Conservation (phyloP, 2,888 invertebrate species). For the Deilephila porcellus region DNA sequence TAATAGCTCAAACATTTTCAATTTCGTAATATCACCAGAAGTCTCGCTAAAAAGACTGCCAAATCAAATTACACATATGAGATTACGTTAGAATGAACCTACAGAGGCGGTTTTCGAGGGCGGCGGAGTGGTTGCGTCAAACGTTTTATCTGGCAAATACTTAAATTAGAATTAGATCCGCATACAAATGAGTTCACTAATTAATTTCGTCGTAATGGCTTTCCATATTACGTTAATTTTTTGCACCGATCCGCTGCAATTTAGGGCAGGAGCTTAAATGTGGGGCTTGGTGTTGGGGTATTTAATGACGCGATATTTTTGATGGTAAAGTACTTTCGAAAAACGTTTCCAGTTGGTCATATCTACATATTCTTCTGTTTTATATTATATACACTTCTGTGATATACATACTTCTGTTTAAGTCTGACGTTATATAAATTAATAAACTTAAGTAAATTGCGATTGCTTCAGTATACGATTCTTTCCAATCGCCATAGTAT, state of each 20-base stretch:
- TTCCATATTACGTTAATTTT: slow-evolving; percentile 51
- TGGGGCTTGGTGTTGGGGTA: background rate
- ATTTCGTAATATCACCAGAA: slow-evolving; percentile 17
- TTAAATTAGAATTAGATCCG: slow-evolving; percentile 66
- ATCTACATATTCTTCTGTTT: too few relatives aligned
- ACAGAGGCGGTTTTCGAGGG: slow-evolving; percentile 48
- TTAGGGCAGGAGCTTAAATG: slow-evolving; percentile 31
- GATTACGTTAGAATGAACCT: slow-evolving; percentile 53
- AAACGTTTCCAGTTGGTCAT: too few relatives aligned
- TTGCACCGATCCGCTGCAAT: slow-evolving; percentile 50
- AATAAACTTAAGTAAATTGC: too few relatives aligned
- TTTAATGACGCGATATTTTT: background rate
- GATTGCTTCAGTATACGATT: too few relatives aligned
- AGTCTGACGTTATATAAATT: too few relatives aligned
- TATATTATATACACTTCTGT: too few relatives aligned
- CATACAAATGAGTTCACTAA: slow-evolving; percentile 66
- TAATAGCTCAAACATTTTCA: slow-evolving; percentile 7
- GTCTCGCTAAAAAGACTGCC: slow-evolving; percentile 12
- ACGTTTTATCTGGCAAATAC: slow-evolving; percentile 57
- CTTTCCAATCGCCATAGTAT: too few relatives aligned
- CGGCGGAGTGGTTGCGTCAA: slow-evolving; percentile 41
- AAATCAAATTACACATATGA: slow-evolving; percentile 45
- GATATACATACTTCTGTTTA: too few relatives aligned
- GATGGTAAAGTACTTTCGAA: background rate
- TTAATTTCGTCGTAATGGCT: slow-evolving; percentile 68